These are phyloP conservation scores for Ctenosaura bakeri DNA, from an alignment of 2,797 vertebrate genomes.

Conservation along the genomic window DNA sequence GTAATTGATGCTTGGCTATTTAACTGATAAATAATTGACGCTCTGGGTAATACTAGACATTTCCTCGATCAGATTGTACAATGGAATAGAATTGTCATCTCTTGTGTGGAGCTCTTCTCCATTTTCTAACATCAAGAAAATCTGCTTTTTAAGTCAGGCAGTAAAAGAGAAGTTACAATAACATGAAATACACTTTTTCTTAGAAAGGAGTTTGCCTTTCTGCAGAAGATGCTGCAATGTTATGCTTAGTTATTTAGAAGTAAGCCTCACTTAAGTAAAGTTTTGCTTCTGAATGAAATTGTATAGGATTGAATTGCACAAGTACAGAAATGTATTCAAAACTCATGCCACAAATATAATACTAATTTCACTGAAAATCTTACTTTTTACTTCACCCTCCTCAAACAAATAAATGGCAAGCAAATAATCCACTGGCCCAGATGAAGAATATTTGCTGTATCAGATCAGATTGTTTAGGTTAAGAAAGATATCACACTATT, in stretches of 20 bases:
- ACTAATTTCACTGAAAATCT: accelerated
- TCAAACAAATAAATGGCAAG: accelerated
- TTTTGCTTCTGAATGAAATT: neutral
- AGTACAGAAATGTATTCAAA: neutral
- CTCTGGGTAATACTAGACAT: conserved; percentile 92
- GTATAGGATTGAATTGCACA: neutral
- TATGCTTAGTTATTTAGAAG: neutral
- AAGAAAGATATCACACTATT: accelerated
- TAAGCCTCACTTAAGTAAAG: neutral
- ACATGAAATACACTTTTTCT: neutral
- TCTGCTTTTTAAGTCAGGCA: conserved; percentile 49
- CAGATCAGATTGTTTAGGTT: neutral
- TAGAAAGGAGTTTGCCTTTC: neutral
- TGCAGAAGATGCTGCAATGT: too few relatives aligned
- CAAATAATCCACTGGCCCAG: neutral
- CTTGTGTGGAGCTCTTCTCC: conserved; percentile 46
- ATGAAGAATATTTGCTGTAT: accelerated
- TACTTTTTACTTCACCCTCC: accelerated
- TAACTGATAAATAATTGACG: conserved; percentile 94
- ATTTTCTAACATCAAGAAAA: conserved; percentile 66
- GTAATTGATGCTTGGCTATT: conserved; percentile 95
- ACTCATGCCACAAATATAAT: neutral
- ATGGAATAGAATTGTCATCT: conserved; percentile 80
- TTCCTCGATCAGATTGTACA: conserved; percentile 88
- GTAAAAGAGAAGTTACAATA: neutral